These are phyloP conservation scores for Plagiodera versicolora DNA, from an alignment of 2,888 invertebrate genomes.

Conservation along the genomic window DNA sequence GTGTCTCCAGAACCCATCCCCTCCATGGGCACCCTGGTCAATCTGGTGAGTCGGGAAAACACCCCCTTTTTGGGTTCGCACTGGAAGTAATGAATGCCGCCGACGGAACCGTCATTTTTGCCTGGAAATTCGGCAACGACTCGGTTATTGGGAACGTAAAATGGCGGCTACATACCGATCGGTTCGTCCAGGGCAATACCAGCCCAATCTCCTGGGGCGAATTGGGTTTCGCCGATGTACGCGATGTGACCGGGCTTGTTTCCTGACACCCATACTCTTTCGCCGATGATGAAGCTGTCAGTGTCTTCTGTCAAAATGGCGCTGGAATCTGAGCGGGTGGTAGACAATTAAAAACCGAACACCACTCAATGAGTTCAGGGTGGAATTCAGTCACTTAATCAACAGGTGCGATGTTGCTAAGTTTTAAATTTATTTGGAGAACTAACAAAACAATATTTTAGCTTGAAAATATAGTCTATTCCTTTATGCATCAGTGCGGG, in stretches of 20 bases:
- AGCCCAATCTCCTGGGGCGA: constrained; percentile 98
- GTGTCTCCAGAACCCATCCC: constrained; percentile 41
- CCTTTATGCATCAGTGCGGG: too few relatives aligned
- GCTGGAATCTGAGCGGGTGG: constrained; percentile 68
- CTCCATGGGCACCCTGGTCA: constrained; percentile 71
- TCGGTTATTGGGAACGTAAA: too few relatives aligned
- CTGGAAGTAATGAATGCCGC: constrained; percentile 90
- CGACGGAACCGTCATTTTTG: constrained; percentile 95
- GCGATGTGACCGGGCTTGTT: constrained; percentile 90
- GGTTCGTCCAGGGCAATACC: constrained; percentile 95
- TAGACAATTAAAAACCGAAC: constrained; percentile 31
- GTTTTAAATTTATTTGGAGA: too few relatives aligned
- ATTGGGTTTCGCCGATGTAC: constrained; percentile 93
- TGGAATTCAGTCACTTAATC: too few relatives aligned
- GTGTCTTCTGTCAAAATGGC: constrained; percentile 84
- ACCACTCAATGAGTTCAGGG: too few relatives aligned
- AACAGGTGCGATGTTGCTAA: too few relatives aligned
- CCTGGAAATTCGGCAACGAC: too few relatives aligned
- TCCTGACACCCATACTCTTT: constrained; percentile 92
- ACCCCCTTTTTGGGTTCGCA: constrained; percentile 92
- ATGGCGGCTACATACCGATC: constrained; percentile 79
- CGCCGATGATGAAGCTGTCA: constrained; percentile 94
- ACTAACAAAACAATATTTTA: too few relatives aligned
- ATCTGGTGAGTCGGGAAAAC: constrained; percentile 85
- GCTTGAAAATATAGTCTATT: too few relatives aligned